A percentile compares a stretch with the other conserved stretches of the same genome.
Evolutionary conservation across 2,888 invertebrate species (phyloP).

Genomic region (Silvanus unidentatus): DNA sequence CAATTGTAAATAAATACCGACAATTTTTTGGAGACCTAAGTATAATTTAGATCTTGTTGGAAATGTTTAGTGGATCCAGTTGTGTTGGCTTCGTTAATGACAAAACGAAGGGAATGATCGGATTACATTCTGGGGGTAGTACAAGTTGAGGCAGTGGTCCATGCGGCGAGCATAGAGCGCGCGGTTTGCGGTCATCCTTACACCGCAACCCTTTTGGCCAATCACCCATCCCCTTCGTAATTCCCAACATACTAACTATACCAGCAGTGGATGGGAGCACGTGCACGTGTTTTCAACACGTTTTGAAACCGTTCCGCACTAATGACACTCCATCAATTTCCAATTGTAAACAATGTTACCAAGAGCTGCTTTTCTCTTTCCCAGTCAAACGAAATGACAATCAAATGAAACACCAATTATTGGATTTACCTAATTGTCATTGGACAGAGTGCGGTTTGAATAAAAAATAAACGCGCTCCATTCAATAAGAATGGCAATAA

Average conservation of each 20-base stretch:
- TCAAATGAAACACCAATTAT: too few relatives aligned
- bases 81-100: conserved; percentile 20
- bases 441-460: too few relatives aligned
- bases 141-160: conserved; percentile 19
- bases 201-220: conserved; percentile 20
- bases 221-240: conserved; percentile 9
- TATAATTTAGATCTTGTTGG: conserved; percentile 8
- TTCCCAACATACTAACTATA: conserved; percentile 13
- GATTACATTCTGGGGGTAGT: conserved; percentile 21
- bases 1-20: too few relatives aligned
- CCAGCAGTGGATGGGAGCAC: conserved; percentile 10
- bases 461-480: too few relatives aligned
- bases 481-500: too few relatives aligned
- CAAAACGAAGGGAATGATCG: conserved; percentile 23
- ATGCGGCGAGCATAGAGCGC: conserved; percentile 15
- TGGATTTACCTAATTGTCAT: too few relatives aligned
- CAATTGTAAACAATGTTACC: too few relatives aligned
- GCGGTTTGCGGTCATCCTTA: conserved; percentile 19
- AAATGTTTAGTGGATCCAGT: too few relatives aligned
- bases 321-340: conserved; percentile 1
- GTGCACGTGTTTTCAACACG: conserved; percentile 15
- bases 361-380: too few relatives aligned
- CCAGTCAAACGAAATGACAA: too few relatives aligned
- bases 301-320: not conserved
- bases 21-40: too few relatives aligned